Evolutionary conservation across 2,888 invertebrate genomes (phyloP).

Genomic region (Caenorhabditis parvicauda): DNA sequence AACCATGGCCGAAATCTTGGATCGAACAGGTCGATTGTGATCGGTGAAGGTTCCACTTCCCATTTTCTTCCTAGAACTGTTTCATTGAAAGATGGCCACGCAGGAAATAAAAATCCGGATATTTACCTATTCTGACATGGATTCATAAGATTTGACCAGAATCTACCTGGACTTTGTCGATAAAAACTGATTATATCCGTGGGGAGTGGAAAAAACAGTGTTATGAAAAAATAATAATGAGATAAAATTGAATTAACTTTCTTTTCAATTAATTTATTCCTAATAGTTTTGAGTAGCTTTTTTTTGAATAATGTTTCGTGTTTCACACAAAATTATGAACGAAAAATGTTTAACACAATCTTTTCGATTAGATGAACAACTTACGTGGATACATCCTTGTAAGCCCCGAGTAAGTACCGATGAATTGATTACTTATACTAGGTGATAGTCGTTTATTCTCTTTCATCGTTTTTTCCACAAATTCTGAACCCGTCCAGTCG

Average conservation of each 20-base stretch:
- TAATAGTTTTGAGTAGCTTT: no score
- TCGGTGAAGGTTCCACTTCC: slow-evolving; percentile 46
- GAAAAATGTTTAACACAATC: not conserved
- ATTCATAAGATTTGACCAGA: no score
- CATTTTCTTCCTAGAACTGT: slow-evolving; percentile 42
- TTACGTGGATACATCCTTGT: slow-evolving; percentile 57
- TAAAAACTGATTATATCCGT: no score
- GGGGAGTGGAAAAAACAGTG: no score
- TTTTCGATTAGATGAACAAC: slow-evolving; percentile 3
- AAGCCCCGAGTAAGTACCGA: slow-evolving; percentile 59
- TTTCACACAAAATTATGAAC: not conserved
- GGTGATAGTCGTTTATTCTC: slow-evolving; percentile 34
- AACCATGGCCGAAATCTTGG: slow-evolving; percentile 61
- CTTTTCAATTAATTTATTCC: no score
- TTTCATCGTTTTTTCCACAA: slow-evolving; percentile 40
- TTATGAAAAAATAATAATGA: no score
- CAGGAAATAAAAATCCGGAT: no score
- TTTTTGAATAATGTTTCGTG: no score
- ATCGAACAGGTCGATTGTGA: slow-evolving; percentile 61
- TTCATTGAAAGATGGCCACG: not conserved
- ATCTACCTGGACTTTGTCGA: no score
- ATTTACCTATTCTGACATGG: no score
- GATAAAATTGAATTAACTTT: no score
- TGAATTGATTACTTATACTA: slow-evolving; percentile 51
- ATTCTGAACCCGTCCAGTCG: slow-evolving; percentile 44